Base-by-base conservation (phyloP, 2,113 vertebrate species). In the Chaetodon auriga region DNA sequence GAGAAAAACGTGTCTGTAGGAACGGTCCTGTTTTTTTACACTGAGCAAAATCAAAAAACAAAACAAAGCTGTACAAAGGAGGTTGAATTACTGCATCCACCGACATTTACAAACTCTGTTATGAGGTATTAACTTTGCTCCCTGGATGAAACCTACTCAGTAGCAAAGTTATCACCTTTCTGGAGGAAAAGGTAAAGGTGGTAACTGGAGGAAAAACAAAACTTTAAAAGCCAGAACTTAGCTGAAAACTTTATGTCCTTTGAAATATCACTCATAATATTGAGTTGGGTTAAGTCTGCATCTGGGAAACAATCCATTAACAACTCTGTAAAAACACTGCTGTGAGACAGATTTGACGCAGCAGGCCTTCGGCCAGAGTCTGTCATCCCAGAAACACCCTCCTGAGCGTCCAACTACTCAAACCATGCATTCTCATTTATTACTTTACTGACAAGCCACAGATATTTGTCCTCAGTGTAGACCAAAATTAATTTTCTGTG, bases 401-500 rank as follows among this genome's bases (percentile, higher is more conserved):
- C 41, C 83, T 45, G 79, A 69, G 86, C 63, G 54, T 76, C 69
- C 45, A 48, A 71, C 78, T 46, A 81, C 57, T 83, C 80, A 79
- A 66, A 87, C 66, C 69, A 58, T 3, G 76, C 58, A 21, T 58
- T 68, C 76, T 91, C 82, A 85, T 91, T 90, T 85, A 90, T 90
- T 91, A 76, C 86, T 61, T 78, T 78, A 60, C 80, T 89, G 83
- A 90, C 82, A 91, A 45, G 78, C 45, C 54, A 73, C 75, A 55
- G 58, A 87, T 89, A 88, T 90, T 80, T 68, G 72, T 87, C 83
- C 63, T 87, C 48, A 58, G 48, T 6, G 61, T 48, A 0, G 23
- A 35, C 80, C 68, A 63, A 88, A 91, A 92, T 90, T 87, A 80
- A 94, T 90, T 91, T 89, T 43, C 76, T 77, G 46, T 65, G 77